Evolutionary conservation across 2,797 vertebrate species (phyloP).

Genomic region (Dromococcyx pavoninus): DNA sequence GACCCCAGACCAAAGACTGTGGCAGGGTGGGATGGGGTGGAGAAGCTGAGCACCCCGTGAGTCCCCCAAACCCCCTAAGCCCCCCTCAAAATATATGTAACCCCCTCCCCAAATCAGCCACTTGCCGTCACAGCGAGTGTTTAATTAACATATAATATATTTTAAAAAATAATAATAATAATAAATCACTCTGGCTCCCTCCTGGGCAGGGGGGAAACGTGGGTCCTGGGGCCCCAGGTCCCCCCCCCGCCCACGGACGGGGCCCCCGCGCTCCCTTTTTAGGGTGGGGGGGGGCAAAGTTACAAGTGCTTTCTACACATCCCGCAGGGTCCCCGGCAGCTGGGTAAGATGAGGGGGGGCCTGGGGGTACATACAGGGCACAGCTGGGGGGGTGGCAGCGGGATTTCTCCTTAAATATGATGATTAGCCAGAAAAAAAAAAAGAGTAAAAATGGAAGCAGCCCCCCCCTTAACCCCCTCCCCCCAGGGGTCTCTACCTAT

Average conservation of each 20-base stretch:
- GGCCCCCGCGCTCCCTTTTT: background rate
- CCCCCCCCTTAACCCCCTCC: background rate
- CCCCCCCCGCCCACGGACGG: background rate
- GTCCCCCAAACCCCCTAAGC: background rate
- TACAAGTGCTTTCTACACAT: slow-evolving; percentile 44
- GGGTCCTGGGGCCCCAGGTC: background rate
- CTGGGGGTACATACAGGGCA: background rate
- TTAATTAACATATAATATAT: slow-evolving; percentile 58
- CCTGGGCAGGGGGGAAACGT: background rate
- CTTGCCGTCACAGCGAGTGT: too few species aligned
- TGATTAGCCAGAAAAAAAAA: background rate
- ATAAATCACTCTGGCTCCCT: slow-evolving; percentile 54
- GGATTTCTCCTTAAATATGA: background rate
- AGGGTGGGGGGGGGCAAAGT: slow-evolving; percentile 8
- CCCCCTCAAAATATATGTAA: too few species aligned
- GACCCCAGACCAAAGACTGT: background rate
- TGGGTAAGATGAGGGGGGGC: background rate
- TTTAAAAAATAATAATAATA: slow-evolving; percentile 62
- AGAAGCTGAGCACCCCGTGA: background rate
- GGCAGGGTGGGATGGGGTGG: background rate
- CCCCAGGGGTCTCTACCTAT: background rate
- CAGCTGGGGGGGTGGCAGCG: background rate
- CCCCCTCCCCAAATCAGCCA: background rate
- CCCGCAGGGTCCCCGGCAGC: background rate
- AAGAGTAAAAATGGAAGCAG: background rate